These are phyloP conservation scores for Podilymbus podiceps DNA, from an alignment of 2,113 vertebrate genomes.

Conservation along the genomic window DNA sequence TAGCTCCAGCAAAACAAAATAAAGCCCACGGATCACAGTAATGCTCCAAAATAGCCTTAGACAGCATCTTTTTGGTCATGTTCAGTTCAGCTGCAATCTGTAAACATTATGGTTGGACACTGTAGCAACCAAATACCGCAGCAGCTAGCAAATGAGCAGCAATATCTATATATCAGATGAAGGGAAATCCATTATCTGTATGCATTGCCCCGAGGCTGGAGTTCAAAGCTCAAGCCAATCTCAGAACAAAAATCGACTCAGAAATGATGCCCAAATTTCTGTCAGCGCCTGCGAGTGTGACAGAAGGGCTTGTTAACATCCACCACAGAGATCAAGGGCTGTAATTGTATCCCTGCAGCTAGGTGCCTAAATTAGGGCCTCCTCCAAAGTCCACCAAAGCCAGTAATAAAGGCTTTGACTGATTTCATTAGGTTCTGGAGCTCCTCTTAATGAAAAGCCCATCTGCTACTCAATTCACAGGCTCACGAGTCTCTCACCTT, in stretches of 20 bases:
- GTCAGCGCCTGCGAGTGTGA: not conserved
- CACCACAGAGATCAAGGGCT: not conserved
- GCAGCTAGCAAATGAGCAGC: not conserved
- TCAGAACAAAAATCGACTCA: not conserved
- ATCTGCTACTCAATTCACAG: not conserved
- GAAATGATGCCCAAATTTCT: slow-evolving; percentile 15
- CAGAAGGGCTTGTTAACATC: slow-evolving; percentile 17
- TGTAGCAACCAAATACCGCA: slow-evolving; percentile 6
- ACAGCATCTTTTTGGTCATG: not conserved
- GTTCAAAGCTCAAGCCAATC: slow-evolving; percentile 39
- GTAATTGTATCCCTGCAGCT: not conserved
- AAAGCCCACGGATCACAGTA: not conserved
- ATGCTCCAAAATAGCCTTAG: not conserved
- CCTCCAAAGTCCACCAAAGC: not conserved
- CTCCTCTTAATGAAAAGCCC: slow-evolving; percentile 20
- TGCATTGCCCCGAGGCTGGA: slow-evolving; percentile 28
- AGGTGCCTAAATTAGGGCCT: not conserved
- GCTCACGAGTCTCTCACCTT: not conserved
- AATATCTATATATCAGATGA: slow-evolving; percentile 8
- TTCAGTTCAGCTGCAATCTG: not conserved
- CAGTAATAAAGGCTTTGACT: not conserved
- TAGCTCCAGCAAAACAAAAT: not conserved
- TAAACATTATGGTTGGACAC: slow-evolving; percentile 22
- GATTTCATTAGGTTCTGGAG: not conserved
- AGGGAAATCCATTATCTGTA: slow-evolving; percentile 42